Evolutionary conservation across 1,140 invertebrate species (phyloP).

Genomic region (Ridgeia piscesae): DNA sequence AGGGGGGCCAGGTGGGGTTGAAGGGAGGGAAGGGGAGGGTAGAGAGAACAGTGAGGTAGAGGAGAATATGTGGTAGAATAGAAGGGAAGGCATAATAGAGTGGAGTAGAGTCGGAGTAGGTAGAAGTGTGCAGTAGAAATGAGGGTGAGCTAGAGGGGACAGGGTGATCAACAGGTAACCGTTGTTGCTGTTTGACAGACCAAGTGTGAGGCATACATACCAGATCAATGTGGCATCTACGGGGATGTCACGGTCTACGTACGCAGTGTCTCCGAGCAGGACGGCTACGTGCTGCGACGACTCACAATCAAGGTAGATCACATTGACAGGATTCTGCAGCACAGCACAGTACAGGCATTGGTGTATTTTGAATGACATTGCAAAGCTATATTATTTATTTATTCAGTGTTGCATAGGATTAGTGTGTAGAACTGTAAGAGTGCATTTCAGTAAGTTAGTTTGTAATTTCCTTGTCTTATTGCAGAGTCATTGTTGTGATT

Average conservation of each 20-base stretch:
- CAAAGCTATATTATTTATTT: background rate
- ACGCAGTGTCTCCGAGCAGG: slow-evolving; percentile 64
- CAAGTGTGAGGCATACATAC: slow-evolving; percentile 88
- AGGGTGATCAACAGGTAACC: background rate
- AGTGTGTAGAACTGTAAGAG: background rate
- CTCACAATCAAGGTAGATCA: background rate
- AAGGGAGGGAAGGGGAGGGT: too few species aligned
- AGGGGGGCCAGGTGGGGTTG: too few species aligned
- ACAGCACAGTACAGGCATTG: background rate
- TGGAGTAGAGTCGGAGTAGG: too few species aligned
- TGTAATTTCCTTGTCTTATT: background rate
- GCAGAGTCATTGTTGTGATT: background rate
- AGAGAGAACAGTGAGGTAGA: too few species aligned
- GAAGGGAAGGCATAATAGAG: too few species aligned
- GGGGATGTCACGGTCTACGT: slow-evolving; percentile 62
- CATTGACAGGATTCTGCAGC: background rate
- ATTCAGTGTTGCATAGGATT: background rate
- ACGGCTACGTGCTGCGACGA: slow-evolving; percentile 66
- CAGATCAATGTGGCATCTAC: slow-evolving; percentile 56
- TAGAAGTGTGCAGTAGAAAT: too few species aligned
- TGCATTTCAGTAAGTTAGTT: background rate
- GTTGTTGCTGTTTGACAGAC: slow-evolving; percentile 57
- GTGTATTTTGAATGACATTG: background rate
- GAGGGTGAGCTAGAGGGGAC: too few species aligned
- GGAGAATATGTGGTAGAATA: too few species aligned